Percentiles rank a stretch among this genome's conserved stretches.
These are phyloP conservation scores for Erebia aethiops DNA, from an alignment of 2,888 invertebrate genomes.

Conservation along the genomic window DNA sequence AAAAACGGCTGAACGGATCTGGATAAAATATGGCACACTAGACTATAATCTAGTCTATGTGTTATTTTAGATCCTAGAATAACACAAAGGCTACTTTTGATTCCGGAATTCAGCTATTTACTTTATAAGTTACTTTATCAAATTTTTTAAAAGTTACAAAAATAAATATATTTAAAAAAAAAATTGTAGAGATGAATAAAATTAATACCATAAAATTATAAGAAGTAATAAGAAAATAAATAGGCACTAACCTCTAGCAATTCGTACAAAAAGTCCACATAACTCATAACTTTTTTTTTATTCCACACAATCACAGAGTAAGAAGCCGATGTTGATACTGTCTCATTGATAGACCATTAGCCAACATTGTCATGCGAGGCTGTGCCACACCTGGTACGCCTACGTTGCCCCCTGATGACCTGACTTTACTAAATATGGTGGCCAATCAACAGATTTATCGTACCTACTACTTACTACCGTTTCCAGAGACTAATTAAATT, in stretches of 20 bases:
- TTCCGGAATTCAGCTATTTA: too few relatives aligned
- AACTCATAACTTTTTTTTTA: constrained; percentile 57
- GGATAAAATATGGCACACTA: too few relatives aligned
- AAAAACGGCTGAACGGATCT: too few relatives aligned
- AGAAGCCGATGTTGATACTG: constrained; percentile 30
- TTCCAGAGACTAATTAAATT: constrained; percentile 28
- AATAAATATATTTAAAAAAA: too few relatives aligned
- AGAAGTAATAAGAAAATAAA: neutral
- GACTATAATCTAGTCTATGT: too few relatives aligned
- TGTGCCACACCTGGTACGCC: constrained; percentile 67
- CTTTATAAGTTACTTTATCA: too few relatives aligned
- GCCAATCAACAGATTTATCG: constrained; percentile 59
- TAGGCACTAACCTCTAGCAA: constrained; percentile 64
- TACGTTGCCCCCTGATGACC: constrained; percentile 58
- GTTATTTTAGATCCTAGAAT: too few relatives aligned
- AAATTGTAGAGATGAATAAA: neutral
- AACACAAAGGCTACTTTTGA: too few relatives aligned
- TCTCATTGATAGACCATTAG: constrained; percentile 51
- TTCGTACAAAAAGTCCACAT: constrained; percentile 72
- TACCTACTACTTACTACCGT: constrained; percentile 35
- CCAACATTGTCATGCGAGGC: constrained; percentile 57
- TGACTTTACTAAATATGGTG: constrained; percentile 61
- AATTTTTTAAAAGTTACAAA: too few relatives aligned
- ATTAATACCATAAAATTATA: neutral
- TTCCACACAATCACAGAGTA: constrained; percentile 38